Base-by-base conservation (phyloP, 2,113 vertebrate genomes). In the Cygnus atratus region DNA sequence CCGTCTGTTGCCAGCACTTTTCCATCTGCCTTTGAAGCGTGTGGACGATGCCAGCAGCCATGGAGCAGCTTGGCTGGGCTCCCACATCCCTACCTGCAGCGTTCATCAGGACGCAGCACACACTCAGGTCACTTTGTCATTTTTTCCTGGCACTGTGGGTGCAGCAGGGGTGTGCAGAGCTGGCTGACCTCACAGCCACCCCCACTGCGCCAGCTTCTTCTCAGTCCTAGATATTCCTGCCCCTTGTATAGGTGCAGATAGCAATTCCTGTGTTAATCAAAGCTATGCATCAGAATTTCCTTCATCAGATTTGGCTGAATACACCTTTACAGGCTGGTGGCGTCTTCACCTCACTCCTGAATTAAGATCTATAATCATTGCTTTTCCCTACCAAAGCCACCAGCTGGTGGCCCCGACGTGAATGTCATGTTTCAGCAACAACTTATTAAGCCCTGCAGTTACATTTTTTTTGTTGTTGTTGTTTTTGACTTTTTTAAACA, bases 11-110 rank as follows among this genome's bases (percentile, higher is more conserved):
- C 73, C 44, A 54, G 57, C 41, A 8, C 33, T 43, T 70, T 74
- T 15, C 54, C 24, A 18, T 19, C 25, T 41, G 15, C 17, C 14
- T 79, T 62, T n/a, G 9, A 79, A 58, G 61, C 10, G 1, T 7
- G 21, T 48, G 41, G 26, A 25, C 6, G 2, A 58, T 58, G 10
- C 48, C 31, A 48, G 55, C 44, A 75, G 20, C 0, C 0, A 33
- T 19, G 46, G 71, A 22, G 33, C 44, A 39, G 62, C 25, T 20
- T 83, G 62, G 37, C 52, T 1, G 11, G 28, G 22, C 75, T 71
- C 46, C 63, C 10, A 1, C 9, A 0, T 68, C 72, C n/a, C 33
- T 79, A 35, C 8, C 31, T 44, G 3, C 52, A 26, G 9, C 3
- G 0, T 54, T 76, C 16, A 11, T 25, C 65, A 39, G 63, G 63